Evolutionary conservation across 92 coral and sea anemone species (phyloP).

Genomic region (Zoanthus sociatus): DNA sequence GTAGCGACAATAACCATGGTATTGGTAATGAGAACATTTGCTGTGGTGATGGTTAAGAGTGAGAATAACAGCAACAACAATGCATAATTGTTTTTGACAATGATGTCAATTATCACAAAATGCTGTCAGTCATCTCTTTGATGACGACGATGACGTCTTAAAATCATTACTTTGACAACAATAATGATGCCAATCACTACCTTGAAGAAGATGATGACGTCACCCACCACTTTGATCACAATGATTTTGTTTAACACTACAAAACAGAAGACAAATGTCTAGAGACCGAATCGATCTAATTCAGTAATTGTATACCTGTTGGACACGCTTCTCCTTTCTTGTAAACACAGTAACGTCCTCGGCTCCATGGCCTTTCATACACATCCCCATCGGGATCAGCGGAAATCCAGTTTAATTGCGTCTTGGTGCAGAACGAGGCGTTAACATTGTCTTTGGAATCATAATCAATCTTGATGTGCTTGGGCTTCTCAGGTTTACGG

Average conservation of each 20-base stretch:
- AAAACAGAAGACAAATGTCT: too few species aligned
- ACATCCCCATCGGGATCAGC: constrained; percentile 18
- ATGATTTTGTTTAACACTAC: too few species aligned
- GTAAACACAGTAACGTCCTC: constrained; percentile 35
- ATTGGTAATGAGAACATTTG: background rate
- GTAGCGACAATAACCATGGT: background rate
- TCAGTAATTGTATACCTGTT: constrained; percentile 3
- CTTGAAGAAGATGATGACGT: too few species aligned
- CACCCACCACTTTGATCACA: too few species aligned
- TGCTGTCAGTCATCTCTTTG: too few species aligned
- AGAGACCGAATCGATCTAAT: too few species aligned
- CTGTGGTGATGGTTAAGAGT: background rate
- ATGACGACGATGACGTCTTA: too few species aligned
- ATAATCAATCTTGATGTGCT: constrained; percentile 24
- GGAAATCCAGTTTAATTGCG: constrained; percentile 33
- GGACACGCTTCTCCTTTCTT: constrained; percentile 35
- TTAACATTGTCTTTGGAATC: constrained; percentile 14
- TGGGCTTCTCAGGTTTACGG: constrained; percentile 17
- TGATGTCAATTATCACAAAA: background rate
- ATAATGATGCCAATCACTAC: too few species aligned
- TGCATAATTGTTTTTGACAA: background rate
- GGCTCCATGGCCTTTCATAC: constrained; percentile 24
- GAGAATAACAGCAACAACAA: background rate
- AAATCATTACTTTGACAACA: too few species aligned
- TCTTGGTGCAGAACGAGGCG: constrained; percentile 40